Percentiles rank a stretch among this genome's conserved stretches.
Conservation (phyloP, 2,113 vertebrate genomes). For the Coryphaenoides rupestris region DNA sequence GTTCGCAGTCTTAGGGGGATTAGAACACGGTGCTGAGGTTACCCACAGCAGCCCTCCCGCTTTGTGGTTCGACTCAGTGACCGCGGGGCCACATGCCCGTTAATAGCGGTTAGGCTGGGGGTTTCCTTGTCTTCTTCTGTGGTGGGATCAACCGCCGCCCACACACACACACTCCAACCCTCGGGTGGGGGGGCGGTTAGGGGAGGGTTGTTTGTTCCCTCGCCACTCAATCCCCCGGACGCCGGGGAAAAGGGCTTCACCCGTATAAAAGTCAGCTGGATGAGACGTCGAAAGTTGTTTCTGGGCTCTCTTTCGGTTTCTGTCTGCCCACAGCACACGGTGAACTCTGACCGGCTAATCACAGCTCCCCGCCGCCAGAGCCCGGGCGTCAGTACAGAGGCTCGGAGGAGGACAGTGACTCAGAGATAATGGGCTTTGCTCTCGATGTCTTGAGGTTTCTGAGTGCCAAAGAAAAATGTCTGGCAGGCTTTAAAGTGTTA, state of each 20-base stretch:
- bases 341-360: constrained; percentile 72
- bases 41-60: constrained; percentile 50
- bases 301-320: constrained; percentile 34
- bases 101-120: constrained; percentile 50
- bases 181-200: constrained; percentile 38
- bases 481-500: constrained; percentile 53
- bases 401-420: constrained; percentile 51
- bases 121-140: constrained; percentile 36
- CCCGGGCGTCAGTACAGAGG: too few relatives aligned
- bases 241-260: constrained; percentile 37
- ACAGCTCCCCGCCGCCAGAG: constrained; percentile 1
- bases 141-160: constrained; percentile 42
- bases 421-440: constrained; percentile 72
- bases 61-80: constrained; percentile 48
- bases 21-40: constrained; percentile 60
- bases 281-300: not conserved
- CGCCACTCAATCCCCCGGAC: constrained; percentile 33
- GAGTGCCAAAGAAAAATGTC: constrained; percentile 56
- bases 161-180: constrained; percentile 43
- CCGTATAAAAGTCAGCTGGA: constrained; percentile 28
- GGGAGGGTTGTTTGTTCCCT: too few relatives aligned
- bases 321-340: constrained; percentile 54
- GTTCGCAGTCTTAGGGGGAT: constrained; percentile 53
- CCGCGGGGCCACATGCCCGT: constrained; percentile 27
- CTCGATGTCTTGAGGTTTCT: constrained; percentile 61